Percentiles rank a stretch among this genome's conserved stretches.
Evolutionary conservation across 2,888 invertebrate species (phyloP).

Genomic region (Phasia obesa): DNA sequence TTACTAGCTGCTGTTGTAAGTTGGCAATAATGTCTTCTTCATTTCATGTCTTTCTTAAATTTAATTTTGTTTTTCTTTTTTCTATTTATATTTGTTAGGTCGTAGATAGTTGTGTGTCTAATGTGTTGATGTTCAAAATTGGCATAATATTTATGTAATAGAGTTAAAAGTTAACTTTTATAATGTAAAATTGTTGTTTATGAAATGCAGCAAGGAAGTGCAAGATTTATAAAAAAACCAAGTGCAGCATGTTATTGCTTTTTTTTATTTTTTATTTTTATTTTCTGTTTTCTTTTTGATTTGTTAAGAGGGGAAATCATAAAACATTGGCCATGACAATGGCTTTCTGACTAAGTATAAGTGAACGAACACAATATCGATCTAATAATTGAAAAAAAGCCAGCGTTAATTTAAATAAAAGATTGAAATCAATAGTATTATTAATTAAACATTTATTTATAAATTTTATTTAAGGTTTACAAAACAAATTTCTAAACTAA

Average conservation of each 20-base stretch:
- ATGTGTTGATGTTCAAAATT: conserved; percentile 61
- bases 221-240: conserved; percentile 33
- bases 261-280: conserved; percentile 8
- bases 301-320: conserved; percentile 61
- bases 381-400: not conserved
- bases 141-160: conserved; percentile 65
- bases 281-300: conserved; percentile 32
- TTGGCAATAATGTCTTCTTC: conserved; percentile 54
- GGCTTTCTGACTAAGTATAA: conserved; percentile 11
- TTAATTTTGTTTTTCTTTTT: not conserved
- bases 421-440: not conserved
- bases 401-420: not conserved
- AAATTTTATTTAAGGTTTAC: too few relatives aligned
- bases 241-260: conserved; percentile 23
- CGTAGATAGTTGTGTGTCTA: conserved; percentile 20
- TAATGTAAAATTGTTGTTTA: conserved; percentile 56
- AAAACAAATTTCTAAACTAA: too few relatives aligned
- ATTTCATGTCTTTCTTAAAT: conserved; percentile 44
- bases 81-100: conserved; percentile 16
- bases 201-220: conserved; percentile 63
- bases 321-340: conserved; percentile 67
- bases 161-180: conserved; percentile 47
- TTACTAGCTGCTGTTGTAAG: conserved; percentile 29
- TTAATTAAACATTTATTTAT: not conserved
- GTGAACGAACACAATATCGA: not conserved